Percentiles rank a stretch among this genome's conserved stretches.
Evolutionary conservation across 2,113 vertebrate species (phyloP).

Genomic region (Axis porcinus): DNA sequence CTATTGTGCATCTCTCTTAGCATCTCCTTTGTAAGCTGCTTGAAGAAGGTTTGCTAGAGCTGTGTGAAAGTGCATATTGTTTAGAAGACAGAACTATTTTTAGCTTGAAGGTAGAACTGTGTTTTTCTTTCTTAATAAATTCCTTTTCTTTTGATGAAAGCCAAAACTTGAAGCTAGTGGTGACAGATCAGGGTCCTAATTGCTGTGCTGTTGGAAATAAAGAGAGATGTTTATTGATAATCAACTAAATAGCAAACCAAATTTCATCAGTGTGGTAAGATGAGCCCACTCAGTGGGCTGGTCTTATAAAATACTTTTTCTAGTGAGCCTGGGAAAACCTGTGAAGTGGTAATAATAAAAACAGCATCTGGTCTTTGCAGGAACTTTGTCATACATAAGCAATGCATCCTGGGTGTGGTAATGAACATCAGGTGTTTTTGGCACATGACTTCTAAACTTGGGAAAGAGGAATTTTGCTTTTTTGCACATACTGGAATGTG

Average conservation of each 20-base stretch:
- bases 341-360: conserved; percentile 54
- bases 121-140: conserved; percentile 51
- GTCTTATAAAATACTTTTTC: conserved; percentile 30
- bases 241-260: conserved; percentile 19
- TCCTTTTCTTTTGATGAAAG: conserved; percentile 66
- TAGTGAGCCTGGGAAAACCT: conserved; percentile 59
- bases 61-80: background rate
- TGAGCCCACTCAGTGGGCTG: background rate
- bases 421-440: conserved; percentile 74
- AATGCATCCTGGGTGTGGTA: conserved; percentile 58
- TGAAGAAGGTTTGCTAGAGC: background rate
- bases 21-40: background rate
- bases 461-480: conserved; percentile 56
- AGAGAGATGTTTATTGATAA: conserved; percentile 51
- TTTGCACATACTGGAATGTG: conserved; percentile 65
- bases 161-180: conserved; percentile 40
- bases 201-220: conserved; percentile 50
- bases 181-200: conserved; percentile 62
- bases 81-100: conserved; percentile 53
- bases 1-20: background rate
- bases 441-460: conserved; percentile 37
- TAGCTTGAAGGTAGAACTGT: conserved; percentile 52
- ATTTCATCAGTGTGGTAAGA: conserved; percentile 40
- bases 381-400: conserved; percentile 57
- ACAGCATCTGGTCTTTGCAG: conserved; percentile 51